Percentiles rank a stretch among this genome's conserved stretches.
Evolutionary conservation across 2,888 invertebrate species (phyloP).

Genomic region (Zhuqinia jingwanae): DNA sequence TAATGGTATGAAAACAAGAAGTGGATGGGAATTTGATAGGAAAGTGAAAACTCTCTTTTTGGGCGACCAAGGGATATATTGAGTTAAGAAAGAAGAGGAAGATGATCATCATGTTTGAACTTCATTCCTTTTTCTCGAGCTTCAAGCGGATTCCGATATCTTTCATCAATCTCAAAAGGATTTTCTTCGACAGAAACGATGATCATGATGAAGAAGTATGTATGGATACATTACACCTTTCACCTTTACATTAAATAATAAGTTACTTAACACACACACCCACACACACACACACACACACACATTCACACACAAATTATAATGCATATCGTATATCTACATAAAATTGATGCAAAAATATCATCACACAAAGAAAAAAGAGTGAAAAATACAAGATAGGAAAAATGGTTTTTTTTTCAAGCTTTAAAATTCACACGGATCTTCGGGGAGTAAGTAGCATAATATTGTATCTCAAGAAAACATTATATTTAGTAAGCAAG

Average conservation of each 20-base stretch:
- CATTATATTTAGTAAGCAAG: background rate
- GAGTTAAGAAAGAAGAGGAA: background rate
- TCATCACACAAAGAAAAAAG: background rate
- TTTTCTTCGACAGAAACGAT: background rate
- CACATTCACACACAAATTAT: too few relatives aligned
- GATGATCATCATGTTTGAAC: background rate
- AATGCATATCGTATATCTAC: too few relatives aligned
- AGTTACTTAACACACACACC: background rate
- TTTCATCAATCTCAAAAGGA: constrained; percentile 4
- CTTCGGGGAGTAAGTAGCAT: constrained; percentile 3
- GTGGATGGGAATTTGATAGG: background rate
- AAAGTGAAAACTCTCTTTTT: background rate
- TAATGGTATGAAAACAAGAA: background rate
- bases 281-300: too few relatives aligned
- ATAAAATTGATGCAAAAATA: background rate
- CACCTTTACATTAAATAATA: constrained; percentile 19
- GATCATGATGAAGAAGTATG: background rate
- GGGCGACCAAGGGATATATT: background rate
- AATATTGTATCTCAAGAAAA: background rate
- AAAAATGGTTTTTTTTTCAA: background rate
- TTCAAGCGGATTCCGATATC: background rate
- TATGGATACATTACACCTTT: constrained; percentile 31
- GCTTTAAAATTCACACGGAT: constrained; percentile 23
- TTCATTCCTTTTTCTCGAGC: background rate
- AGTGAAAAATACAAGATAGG: too few relatives aligned